phyloP scores from a whole-genome alignment of 1,140 invertebrate species.

The Drosophila seguyi region DNA sequence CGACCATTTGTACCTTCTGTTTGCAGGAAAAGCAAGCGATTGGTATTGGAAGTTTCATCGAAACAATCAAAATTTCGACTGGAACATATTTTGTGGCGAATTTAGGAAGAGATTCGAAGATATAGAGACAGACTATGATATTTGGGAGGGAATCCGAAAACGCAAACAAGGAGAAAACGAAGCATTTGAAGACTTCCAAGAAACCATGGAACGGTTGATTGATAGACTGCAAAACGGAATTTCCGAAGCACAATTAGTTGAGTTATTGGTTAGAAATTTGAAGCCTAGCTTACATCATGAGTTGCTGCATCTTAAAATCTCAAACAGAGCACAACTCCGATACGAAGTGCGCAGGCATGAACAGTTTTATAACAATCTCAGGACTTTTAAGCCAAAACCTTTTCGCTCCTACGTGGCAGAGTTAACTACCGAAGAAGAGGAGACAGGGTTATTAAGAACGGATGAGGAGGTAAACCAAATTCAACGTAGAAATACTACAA shows the following conservation, averaged over 20 bases:
- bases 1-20: neutral
- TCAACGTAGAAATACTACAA: neutral
- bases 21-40: neutral
- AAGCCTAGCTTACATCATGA: no score
- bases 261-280: no score
- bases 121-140: neutral
- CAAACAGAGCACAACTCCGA: no score
- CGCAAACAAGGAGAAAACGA: neutral
- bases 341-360: no score
- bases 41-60: no score
- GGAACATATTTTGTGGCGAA: neutral
- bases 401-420: neutral
- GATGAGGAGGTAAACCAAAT: constrained; percentile 2
- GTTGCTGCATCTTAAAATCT: no score
- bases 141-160: neutral
- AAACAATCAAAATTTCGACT: neutral
- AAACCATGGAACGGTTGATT: neutral
- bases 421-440: neutral
- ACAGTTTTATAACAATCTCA: no score
- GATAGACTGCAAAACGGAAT: no score
- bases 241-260: no score
- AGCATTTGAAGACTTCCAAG: neutral
- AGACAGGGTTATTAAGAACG: neutral
- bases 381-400: neutral
- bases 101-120: neutral